Evolutionary conservation across 2,888 invertebrate species (phyloP), one percentile per base, ranked within the genome.

Genomic region (Agrilus cyanescens): DNA sequence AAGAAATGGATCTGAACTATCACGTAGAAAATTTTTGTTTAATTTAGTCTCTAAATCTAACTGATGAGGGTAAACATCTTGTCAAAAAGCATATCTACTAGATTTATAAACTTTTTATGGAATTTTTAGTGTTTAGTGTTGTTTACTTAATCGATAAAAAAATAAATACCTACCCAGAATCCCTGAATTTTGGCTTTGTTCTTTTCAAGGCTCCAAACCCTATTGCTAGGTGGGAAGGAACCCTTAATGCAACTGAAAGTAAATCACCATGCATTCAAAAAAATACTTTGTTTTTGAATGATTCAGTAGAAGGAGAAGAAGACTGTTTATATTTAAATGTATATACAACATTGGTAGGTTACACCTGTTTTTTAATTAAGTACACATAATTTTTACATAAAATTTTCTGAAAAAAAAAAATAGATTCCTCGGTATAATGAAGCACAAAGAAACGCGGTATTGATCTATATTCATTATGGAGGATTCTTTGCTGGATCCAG

Each of bases 381-480:
- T 25, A 2, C 1, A 25, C 10, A 10, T 18, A n/a, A n/a, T 12
- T 4, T 34, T 7, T 12, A n/a, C 13, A 10, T 16, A 12, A 33
- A 13, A 12, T 15, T 8, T 33, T 37, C 14, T 16, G 14, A 12
- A 14, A 18, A 4, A 15, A 32, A 16, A 14, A 31, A 25, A 25
- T 10, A 25, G 25, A 25, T 25, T 3, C 25, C 25, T 10, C 25
- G 25, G 10, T 2, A 25, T 25, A 4, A 25, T 25, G 10, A 25
- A 10, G 4, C 10, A 34, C 36, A 30, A 6, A 10, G 10, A 25
- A 37, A 55, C 8, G 70, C 72, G 0, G 73, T 74, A 1, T 68
- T 74, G 68, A 67, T 74, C 2, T 72, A 68, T 43, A 69, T 74
- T 43, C 69, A 71, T 53, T 73, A 71, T 32, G 74, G 74, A 0